Evolutionary conservation across 2,888 invertebrate species (phyloP), one percentile per base, ranked within the genome.

Genomic region (Halocaridina rubra): DNA sequence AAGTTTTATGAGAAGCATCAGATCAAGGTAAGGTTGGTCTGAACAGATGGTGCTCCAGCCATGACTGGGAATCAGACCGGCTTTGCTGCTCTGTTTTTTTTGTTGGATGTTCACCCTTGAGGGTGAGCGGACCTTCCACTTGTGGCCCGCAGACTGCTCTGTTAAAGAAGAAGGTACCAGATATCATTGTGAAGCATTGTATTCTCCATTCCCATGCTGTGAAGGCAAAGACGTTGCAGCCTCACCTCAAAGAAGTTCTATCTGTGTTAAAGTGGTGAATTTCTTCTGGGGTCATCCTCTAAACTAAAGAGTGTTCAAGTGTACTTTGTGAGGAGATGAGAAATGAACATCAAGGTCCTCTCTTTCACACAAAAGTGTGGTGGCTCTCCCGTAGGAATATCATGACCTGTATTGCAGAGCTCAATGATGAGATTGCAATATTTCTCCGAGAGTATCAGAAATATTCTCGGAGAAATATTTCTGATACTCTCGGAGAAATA

Each of bases 311-410:
- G 64, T 78, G 33, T 78, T 78, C 78, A 78, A 64, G 64, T 10
- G n/a, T 78, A 64, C 27, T 78, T 80, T 80, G 80, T 80, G 71
- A 53, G 71, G 71, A 80, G 69, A 71, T 80, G 32, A 57, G 80
- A 71, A 80, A 32, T 30, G 80, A 80, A 19, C 69, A 71, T 57
- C 71, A 57, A 10, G n/a, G 46, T 71, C 71, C 71, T 80, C 71
- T 71, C 71, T 80, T 80, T 69, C 71, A 71, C 46, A 71, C 80
- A 10, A 27, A 80, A 80, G 80, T 69, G 71, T 53, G 53, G 53
- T 71, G 69, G 80, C 80, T 69, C 30, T 80, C 69, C 29, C 71
- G 19, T 57, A 22, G 80, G 19, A 80, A 71, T 53, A 53, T 53
- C 19, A 29, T 71, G 80, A 80, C 80, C 5, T 53, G n/a, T 78